Base-by-base conservation (phyloP, 2,888 invertebrate genomes). In the Acronicta psi region DNA sequence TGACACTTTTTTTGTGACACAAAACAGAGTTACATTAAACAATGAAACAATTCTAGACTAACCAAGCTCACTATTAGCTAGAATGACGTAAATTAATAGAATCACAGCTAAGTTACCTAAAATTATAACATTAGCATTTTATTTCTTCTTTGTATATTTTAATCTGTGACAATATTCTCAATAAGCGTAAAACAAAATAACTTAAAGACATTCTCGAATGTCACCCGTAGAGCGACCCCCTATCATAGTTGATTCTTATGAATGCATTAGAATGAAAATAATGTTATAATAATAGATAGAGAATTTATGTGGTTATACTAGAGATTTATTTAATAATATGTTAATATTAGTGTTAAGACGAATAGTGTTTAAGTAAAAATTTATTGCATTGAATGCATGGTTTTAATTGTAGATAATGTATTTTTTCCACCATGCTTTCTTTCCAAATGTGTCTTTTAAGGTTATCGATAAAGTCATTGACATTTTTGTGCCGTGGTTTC, bases 251-350 rank as follows among this genome's bases (percentile, higher is more conserved):
- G 85, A 85, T 79, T 91, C 91, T 91, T 92, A 91, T 92, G 92
- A 92, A 80, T 77, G 85, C 81, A 82, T 87, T 88, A 88, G 86
- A 77, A 79, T 80, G 81, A 82, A 85, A 79, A 79, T 82, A 69
- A 68, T 71, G 70, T 77, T 90, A 77, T 60, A 53, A 68, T 49
- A 47, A 44, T 79, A 90, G 87, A 88, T 91, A 90, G 87, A 91
- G 83, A 88, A 87, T 88, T 87, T 87, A 90, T 86, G 89, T 88
- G 87, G 89, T 90, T 89, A 84, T 73, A 67, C 76, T 89, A 90
- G 86, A 87, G 70, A 82, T 82, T 87, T 86, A 88, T 86, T 88
- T 85, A 81, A 85, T 78, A 77, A 77, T 84, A 88, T 86, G 85
- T 76, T 78, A 72, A 81, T 81, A 82, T 69, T 84, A 87, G 81